Evolutionary conservation across 2,888 invertebrate species (phyloP).

Genomic region (Mystacides longicornis): DNA sequence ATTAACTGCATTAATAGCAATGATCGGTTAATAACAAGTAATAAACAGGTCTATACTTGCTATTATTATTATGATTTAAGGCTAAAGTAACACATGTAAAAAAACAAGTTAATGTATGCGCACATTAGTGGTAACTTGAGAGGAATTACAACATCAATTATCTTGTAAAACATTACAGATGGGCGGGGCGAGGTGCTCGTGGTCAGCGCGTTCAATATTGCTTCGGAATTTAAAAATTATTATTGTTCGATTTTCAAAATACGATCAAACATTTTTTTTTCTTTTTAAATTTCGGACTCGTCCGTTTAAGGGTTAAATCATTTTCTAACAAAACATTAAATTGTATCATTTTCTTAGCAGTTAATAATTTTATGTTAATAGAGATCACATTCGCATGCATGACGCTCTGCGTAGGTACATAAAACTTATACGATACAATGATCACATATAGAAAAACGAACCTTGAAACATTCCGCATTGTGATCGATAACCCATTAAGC

Average conservation of each 20-base stretch:
- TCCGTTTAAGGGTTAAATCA: not conserved
- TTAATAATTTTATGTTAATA: not conserved
- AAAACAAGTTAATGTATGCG: no score
- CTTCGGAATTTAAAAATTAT: not conserved
- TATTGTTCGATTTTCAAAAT: not conserved
- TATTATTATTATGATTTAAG: no score
- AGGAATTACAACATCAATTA: not conserved
- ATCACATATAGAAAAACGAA: not conserved
- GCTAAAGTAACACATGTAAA: no score
- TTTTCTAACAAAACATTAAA: no score
- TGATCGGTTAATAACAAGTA: no score
- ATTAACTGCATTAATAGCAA: no score
- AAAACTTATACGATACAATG: not conserved
- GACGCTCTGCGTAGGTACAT: not conserved
- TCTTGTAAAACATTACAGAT: not conserved
- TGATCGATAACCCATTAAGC: not conserved
- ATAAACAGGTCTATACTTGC: no score
- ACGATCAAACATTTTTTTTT: not conserved
- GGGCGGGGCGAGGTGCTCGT: not conserved
- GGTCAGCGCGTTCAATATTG: not conserved
- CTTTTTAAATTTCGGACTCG: not conserved
- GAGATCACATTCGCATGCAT: not conserved
- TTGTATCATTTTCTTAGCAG: no score
- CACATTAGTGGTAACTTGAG: not conserved
- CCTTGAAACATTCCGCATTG: not conserved